Conservation (phyloP, 2,113 vertebrate genomes). For the Saccopteryx bilineata region DNA sequence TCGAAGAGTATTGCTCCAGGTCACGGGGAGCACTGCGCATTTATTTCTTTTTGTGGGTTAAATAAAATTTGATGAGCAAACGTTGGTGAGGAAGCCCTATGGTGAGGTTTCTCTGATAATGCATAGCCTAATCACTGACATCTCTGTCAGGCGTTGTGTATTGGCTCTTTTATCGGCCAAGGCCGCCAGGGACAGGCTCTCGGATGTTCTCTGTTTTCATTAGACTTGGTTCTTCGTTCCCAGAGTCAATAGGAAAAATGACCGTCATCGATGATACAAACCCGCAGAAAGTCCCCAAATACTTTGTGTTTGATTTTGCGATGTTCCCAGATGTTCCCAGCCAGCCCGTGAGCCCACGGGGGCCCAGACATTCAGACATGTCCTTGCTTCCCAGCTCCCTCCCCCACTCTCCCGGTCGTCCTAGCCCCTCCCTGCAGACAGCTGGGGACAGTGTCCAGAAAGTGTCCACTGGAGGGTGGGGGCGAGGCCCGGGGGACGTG, state of each 20-base stretch:
- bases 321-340: background rate
- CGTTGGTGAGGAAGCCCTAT: background rate
- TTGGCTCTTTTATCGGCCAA: constrained; percentile 69
- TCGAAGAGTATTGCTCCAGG: background rate
- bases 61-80: background rate
- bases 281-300: background rate
- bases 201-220: constrained; percentile 40
- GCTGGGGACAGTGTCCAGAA: background rate
- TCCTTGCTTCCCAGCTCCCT: rapidly evolving
- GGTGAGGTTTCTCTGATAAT: constrained; percentile 55
- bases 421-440: background rate
- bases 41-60: background rate
- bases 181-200: background rate
- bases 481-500: rapidly evolving
- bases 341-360: background rate
- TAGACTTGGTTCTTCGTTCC: background rate
- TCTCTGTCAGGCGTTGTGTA: constrained; percentile 45
- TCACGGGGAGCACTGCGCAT: background rate
- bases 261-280: background rate
- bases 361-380: background rate
- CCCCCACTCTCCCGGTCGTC: background rate
- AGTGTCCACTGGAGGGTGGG: background rate
- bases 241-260: constrained; percentile 45
- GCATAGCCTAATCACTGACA: constrained; percentile 12
- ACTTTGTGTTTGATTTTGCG: constrained; percentile 20